Percentiles rank a stretch among this genome's conserved stretches.
Evolutionary conservation across 2,888 invertebrate genomes (phyloP).

Genomic region (Polietes domitor): DNA sequence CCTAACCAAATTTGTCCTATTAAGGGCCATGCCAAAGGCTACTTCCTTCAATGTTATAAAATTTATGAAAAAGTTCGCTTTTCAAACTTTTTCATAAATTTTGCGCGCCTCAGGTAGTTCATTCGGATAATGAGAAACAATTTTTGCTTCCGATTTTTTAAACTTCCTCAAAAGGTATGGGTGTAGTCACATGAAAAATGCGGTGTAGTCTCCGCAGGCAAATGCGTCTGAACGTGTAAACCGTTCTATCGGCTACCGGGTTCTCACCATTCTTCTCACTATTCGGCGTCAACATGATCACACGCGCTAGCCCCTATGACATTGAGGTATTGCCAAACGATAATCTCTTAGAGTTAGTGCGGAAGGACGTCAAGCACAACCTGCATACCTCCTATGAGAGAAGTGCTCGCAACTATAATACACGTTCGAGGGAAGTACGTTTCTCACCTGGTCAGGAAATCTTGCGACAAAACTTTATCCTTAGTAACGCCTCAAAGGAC

Average conservation of each 20-base stretch:
- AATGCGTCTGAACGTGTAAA: too few relatives aligned
- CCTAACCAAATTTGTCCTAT: not conserved
- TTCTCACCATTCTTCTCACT: constrained; percentile 27
- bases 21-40: constrained; percentile 8
- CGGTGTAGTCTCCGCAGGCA: constrained; percentile 21
- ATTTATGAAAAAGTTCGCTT: too few relatives aligned
- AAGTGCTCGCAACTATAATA: constrained; percentile 5
- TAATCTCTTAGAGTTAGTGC: not conserved
- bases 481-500: constrained; percentile 22
- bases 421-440: not conserved
- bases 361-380: not conserved
- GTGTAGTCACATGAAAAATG: not conserved
- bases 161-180: too few relatives aligned
- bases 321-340: not conserved
- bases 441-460: constrained; percentile 41
- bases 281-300: constrained; percentile 25
- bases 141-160: not conserved
- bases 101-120: constrained; percentile 6
- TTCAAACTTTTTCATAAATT: not conserved
- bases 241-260: constrained; percentile 20
- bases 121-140: constrained; percentile 25
- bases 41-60: too few relatives aligned
- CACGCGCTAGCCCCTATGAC: constrained; percentile 20
- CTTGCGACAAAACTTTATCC: constrained; percentile 13
- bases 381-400: not conserved